Evolutionary conservation across 2,797 vertebrate genomes (phyloP).

Genomic region (Sparidentex hasta): DNA sequence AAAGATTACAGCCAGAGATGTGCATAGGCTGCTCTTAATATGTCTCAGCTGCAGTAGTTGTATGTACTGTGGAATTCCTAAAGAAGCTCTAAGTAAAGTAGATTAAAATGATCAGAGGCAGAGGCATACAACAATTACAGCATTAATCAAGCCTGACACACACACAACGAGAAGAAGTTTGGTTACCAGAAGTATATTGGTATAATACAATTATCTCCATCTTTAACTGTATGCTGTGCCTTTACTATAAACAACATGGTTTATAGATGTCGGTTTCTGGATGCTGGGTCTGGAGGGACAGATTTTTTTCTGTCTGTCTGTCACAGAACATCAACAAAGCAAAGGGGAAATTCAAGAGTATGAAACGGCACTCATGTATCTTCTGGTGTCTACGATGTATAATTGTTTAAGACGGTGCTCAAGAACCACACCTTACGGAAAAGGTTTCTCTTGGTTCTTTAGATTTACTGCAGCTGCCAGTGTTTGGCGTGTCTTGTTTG

Average conservation of each 20-base stretch:
- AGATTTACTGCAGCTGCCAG: constrained; percentile 21
- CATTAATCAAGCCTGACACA: neutral
- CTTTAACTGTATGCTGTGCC: neutral
- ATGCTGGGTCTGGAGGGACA: neutral
- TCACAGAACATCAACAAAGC: neutral
- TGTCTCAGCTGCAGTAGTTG: constrained; percentile 22
- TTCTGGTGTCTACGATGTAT: neutral
- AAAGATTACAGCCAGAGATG: constrained; percentile 9
- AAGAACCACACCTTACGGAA: neutral
- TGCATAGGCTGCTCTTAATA: constrained; percentile 6
- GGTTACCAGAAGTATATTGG: neutral
- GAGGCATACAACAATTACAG: neutral
- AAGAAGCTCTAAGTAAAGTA: constrained; percentile 2
- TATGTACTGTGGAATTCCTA: constrained; percentile 10
- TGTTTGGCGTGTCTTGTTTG: constrained; percentile 54
- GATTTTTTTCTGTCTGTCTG: neutral
- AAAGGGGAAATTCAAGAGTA: neutral
- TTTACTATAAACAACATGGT: neutral
- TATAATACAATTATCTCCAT: neutral
- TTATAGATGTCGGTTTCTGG: neutral
- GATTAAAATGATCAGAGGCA: constrained; percentile 3
- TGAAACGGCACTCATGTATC: neutral
- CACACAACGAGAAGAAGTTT: neutral
- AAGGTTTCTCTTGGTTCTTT: constrained; percentile 20
- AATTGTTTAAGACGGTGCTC: neutral